Evolutionary conservation across 2,888 invertebrate genomes (phyloP).

Genomic region (Luperina testacea): DNA sequence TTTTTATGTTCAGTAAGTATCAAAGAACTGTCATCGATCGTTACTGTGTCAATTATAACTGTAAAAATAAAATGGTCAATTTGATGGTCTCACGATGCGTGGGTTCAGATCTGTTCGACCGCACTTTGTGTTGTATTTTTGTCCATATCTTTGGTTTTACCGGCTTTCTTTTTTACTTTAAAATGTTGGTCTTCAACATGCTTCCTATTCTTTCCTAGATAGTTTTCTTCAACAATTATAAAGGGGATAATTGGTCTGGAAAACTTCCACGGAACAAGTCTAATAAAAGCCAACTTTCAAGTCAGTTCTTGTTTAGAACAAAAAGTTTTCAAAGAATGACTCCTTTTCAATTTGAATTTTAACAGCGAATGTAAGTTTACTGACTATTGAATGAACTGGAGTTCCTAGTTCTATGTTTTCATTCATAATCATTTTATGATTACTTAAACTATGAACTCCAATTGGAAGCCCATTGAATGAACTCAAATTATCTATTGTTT

Average conservation of each 20-base stretch:
- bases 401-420: constrained; percentile 22
- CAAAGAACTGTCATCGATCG: constrained; percentile 57
- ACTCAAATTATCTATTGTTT: constrained; percentile 64
- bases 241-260: constrained; percentile 29
- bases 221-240: constrained; percentile 4
- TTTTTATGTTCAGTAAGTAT: constrained; percentile 39
- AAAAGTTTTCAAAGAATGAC: constrained; percentile 18
- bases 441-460: constrained; percentile 45
- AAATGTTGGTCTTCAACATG: not conserved
- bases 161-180: not conserved
- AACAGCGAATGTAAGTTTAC: constrained; percentile 18
- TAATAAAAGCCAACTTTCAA: constrained; percentile 42
- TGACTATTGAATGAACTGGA: constrained; percentile 13
- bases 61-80: constrained; percentile 65
- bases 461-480: constrained; percentile 61
- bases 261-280: constrained; percentile 31
- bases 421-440: constrained; percentile 42
- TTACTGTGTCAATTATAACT: constrained; percentile 62
- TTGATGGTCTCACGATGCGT: constrained; percentile 65
- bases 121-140: constrained; percentile 34
- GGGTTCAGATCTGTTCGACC: constrained; percentile 63
- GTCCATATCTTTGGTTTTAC: constrained; percentile 21
- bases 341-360: constrained; percentile 36
- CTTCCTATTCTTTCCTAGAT: not conserved
- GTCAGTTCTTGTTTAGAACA: constrained; percentile 23